These are phyloP conservation scores for Mesembrinibis cayennensis DNA, from an alignment of 2,113 vertebrate species.

Conservation along the genomic window DNA sequence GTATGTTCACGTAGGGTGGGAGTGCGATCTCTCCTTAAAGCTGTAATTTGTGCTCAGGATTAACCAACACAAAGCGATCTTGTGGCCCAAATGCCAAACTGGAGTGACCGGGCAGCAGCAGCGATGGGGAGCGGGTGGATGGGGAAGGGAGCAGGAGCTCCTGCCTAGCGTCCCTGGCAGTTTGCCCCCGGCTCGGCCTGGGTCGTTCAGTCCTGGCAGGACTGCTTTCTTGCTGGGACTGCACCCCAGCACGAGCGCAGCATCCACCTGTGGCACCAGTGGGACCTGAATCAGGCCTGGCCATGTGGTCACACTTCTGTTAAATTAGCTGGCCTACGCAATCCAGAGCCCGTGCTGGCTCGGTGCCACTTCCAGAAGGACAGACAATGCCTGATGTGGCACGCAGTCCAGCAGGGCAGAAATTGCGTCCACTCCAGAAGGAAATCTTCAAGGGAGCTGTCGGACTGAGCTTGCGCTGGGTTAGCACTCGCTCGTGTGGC, in stretches of 20 bases:
- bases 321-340: background rate
- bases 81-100: background rate
- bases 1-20: rapidly evolving
- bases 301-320: background rate
- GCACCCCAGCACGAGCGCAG: background rate
- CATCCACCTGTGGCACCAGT: background rate
- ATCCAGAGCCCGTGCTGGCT: background rate
- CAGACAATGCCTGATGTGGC: background rate
- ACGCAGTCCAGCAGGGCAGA: background rate
- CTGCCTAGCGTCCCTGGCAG: background rate
- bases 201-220: background rate
- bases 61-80: background rate
- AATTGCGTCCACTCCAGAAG: background rate
- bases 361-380: background rate
- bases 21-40: background rate
- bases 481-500: background rate
- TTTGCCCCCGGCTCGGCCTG: background rate
- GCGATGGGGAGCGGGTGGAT: background rate
- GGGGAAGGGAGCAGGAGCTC: background rate
- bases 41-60: background rate
- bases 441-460: background rate
- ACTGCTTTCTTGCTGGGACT: background rate
- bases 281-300: background rate
- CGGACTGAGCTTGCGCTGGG: background rate
- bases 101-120: background rate